Percentiles rank a stretch among this genome's conserved stretches.
Conservation (phyloP, 2,113 vertebrate species). For the Larimichthys crocea region DNA sequence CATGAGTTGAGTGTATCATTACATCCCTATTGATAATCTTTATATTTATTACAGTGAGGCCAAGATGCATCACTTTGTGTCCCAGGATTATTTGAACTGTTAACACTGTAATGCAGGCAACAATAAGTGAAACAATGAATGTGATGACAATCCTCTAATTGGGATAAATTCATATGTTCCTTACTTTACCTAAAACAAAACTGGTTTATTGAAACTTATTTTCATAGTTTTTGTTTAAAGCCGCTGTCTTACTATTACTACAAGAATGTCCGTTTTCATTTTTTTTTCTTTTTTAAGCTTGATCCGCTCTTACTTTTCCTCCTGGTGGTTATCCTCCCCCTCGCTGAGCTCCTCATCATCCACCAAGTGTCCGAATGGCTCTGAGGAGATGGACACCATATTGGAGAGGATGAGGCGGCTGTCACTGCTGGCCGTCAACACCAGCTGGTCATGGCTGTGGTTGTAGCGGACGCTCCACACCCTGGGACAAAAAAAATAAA, state of each 20-base stretch:
- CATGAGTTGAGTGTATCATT: no score
- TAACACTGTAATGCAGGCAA: not conserved
- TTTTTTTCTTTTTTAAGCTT: not conserved
- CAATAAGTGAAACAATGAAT: no score
- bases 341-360: slow-evolving; percentile 97
- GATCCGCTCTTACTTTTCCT: slow-evolving; percentile 89
- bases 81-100: not conserved
- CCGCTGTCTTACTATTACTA: not conserved
- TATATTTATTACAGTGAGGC: not conserved
- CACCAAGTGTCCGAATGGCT: slow-evolving; percentile 96
- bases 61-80: not conserved
- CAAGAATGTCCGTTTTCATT: not conserved
- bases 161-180: not conserved
- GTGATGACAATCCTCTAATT: not conserved
- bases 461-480: slow-evolving; percentile 99
- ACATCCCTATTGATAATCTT: no score
- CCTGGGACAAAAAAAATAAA: slow-evolving; percentile 77
- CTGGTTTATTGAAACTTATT: no score
- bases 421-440: slow-evolving; percentile 98
- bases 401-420: slow-evolving; percentile 99
- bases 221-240: not conserved
- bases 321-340: slow-evolving; percentile 90
- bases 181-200: not conserved
- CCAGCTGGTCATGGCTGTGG: slow-evolving; percentile 97
- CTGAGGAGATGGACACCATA: slow-evolving; percentile 99